These are phyloP conservation scores for Myanophis thanlyinensis DNA, from an alignment of 2,113 vertebrate species.

Conservation along the genomic window DNA sequence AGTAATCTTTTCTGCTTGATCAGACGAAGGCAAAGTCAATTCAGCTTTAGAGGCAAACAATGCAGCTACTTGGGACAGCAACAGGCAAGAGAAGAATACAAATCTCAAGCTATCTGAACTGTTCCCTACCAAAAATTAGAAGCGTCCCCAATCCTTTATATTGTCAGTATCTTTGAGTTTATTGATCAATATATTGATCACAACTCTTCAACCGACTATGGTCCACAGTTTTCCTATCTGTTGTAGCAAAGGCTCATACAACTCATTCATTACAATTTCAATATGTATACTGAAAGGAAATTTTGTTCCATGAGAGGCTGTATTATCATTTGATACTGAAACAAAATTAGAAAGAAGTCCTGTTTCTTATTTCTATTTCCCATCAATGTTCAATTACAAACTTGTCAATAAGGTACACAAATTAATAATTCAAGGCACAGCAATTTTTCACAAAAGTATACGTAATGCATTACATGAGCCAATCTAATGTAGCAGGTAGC, in stretches of 20 bases:
- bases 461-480: slow-evolving; percentile 50
- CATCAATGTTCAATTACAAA: slow-evolving; percentile 53
- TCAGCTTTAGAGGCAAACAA: neutral
- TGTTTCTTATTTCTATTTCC: slow-evolving; percentile 39
- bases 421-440: slow-evolving; percentile 23
- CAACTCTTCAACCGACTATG: neutral
- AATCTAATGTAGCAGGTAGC: slow-evolving; percentile 11
- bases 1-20: neutral
- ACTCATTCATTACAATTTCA: neutral
- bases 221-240: neutral
- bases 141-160: neutral
- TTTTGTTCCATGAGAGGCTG: neutral
- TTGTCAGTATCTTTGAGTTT: neutral
- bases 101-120: neutral
- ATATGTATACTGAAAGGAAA: neutral
- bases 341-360: slow-evolving; percentile 14
- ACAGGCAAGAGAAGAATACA: neutral
- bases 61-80: neutral
- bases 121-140: neutral
- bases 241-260: neutral
- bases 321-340: neutral
- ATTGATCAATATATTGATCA: neutral
- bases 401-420: slow-evolving; percentile 40
- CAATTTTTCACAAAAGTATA: slow-evolving; percentile 29
- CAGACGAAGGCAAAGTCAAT: neutral